Evolutionary conservation across 2,113 vertebrate species (phyloP), one percentile per base, ranked within the genome.

Genomic region (Pollachius pollachius): DNA sequence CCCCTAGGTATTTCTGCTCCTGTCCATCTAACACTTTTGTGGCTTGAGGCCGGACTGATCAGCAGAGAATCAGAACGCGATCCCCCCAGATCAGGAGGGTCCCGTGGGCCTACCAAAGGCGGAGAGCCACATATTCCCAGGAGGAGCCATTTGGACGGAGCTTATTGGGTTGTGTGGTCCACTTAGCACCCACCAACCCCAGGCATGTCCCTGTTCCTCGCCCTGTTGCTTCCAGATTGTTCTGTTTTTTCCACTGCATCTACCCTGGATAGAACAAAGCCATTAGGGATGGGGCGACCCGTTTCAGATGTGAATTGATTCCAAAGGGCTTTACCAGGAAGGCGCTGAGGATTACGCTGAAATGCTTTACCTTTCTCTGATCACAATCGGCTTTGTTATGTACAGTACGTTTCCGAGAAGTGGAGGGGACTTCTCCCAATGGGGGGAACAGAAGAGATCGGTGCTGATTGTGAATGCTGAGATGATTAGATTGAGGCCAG

Each of bases 401-500:
- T 54, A 65, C 75, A 75, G 73, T 54, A 65, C 75, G 76, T 70
- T 71, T 81, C 67, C 6, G 19, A 68, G 65, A 80, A 64, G 60
- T 21, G 5, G 58, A 15, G 11, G 21, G 9, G 4, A 48, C 11
- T 13, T 48, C 41, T 48, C 41, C 8, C 11, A 9, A 48, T 48
- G 41, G 41, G 41, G 41, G n/a, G 9, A 18, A 12, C n/a, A 18
- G n/a, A 7, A 60, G 17, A 19, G 12, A 12, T 65, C 64, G 65
- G 74, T 64, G 59, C 57, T 68, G 66, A 76, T 68, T 73, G 37
- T 37, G 78, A 79, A 84, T 74, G 74, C 62, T 71, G 82, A 62
- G 30, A 69, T 74, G 41, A 71, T 79, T 67, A 76, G 65, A 59
- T 57, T 61, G 52, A 65, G 19, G 65, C 64, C 58, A 19, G 58